Base-by-base conservation (phyloP, 2,113 vertebrate species). In the Sminthopsis crassicaudata region DNA sequence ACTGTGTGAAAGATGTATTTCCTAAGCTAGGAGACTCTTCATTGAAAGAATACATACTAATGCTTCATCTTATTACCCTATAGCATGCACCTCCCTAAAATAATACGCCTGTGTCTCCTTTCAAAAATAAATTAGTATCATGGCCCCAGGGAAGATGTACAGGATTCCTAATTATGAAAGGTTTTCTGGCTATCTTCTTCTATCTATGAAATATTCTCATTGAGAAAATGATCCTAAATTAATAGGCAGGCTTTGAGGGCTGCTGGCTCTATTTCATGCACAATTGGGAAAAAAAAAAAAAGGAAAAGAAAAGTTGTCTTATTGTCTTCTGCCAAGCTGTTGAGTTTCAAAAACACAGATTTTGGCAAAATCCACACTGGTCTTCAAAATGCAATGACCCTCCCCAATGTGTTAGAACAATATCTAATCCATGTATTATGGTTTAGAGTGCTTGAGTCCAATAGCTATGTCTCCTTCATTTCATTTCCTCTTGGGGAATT, bases 21-120 rank as follows among this genome's bases (percentile, higher is more conserved):
- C 48, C 95, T 90, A 23, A 94, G 89, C 92, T 48, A 42, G 95
- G 96, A 93, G 95, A 88, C 55, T 93, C 67, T 94, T 0, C 46
- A 7, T 93, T 46, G 26, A 1, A 0, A 93, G 91, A 92, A 76
- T 0, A 3, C 48, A 24, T 84, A 36, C 91, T 30, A 46, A 90
- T 36, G 60, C 94, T 6, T 0, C 54, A 42, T 89, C 2, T 90
- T 91, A 55, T 53, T 89, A 46, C 60, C 94, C 55, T 1, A 84
- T 92, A n/a, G 48, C 53, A 36, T 50, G 0, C 67, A 94, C 94
- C 94, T 92, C 8, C 90, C 94, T 93, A 91, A 53, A 22, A 0
- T 0, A 0, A 51, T 92, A 54, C 24, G 1, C 0, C 46, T n/a
- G 0, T 53, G 27, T 94, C 30, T 89, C 91, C 2, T 36, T 46